phyloP scores from a whole-genome alignment of 2,888 invertebrate species.

The Ypsolopha scabrella region DNA sequence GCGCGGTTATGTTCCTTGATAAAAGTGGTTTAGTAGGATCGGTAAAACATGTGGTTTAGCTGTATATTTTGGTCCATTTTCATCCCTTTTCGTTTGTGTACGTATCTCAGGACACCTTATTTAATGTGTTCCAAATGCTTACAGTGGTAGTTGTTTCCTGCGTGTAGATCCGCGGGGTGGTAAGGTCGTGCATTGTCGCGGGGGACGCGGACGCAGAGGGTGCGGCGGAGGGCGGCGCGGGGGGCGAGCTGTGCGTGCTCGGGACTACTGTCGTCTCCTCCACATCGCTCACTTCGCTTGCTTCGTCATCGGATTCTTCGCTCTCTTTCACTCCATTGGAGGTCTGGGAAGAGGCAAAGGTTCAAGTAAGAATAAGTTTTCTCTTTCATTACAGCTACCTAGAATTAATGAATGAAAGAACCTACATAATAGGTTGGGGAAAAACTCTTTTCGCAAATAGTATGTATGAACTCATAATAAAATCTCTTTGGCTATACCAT shows the following conservation, averaged over 20 bases:
- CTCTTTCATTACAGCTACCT: neutral
- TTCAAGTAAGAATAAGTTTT: neutral
- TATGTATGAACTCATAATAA: too few relatives aligned
- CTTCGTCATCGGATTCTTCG: slow-evolving; percentile 53
- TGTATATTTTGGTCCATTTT: too few relatives aligned
- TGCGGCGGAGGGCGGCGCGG: slow-evolving; percentile 20
- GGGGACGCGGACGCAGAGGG: slow-evolving; percentile 30
- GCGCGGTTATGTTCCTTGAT: too few relatives aligned
- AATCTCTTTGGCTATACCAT: too few relatives aligned
- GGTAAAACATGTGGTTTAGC: too few relatives aligned
- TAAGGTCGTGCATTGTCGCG: slow-evolving; percentile 36
- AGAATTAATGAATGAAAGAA: too few relatives aligned
- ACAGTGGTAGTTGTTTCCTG: slow-evolving; percentile 55
- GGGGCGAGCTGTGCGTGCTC: slow-evolving; percentile 22
- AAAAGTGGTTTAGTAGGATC: too few relatives aligned
- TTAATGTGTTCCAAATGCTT: slow-evolving; percentile 16
- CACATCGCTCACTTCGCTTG: slow-evolving; percentile 39
- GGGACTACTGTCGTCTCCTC: slow-evolving; percentile 33
- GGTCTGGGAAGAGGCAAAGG: slow-evolving; percentile 29
- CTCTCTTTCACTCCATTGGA: slow-evolving; percentile 58
- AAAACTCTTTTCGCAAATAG: too few relatives aligned
- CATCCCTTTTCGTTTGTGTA: too few relatives aligned
- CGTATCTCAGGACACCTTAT: too few relatives aligned
- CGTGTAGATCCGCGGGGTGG: slow-evolving; percentile 39
- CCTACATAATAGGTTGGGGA: too few relatives aligned